phyloP scores from a whole-genome alignment of 2,797 vertebrate genomes.

The Pipistrellus pygmaeus region DNA sequence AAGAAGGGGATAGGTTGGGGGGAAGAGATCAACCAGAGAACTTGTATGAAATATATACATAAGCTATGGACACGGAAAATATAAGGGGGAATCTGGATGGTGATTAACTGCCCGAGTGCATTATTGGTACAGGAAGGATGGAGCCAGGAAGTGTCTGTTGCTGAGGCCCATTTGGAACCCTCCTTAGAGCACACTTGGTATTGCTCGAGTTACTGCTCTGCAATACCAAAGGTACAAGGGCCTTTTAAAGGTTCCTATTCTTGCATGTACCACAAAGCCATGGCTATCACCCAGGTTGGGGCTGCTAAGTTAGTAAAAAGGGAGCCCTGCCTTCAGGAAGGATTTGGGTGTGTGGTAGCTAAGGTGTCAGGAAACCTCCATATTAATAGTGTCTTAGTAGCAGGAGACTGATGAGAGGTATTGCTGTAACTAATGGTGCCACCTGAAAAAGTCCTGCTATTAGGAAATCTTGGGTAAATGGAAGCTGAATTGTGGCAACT shows the following conservation, averaged over 20 bases:
- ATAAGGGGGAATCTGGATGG: background rate
- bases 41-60: no score
- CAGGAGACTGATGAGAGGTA: background rate
- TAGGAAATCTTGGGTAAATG: background rate
- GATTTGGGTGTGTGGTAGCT: background rate
- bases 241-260: background rate
- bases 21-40: no score
- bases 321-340: background rate
- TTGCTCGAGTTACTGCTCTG: background rate
- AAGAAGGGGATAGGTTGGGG: no score
- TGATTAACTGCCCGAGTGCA: background rate
- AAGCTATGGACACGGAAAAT: no score
- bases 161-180: background rate
- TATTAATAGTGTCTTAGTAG: background rate
- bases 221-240: background rate
- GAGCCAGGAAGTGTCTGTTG: background rate
- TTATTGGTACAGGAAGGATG: background rate
- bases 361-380: background rate
- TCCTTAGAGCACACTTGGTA: background rate
- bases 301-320: background rate
- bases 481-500: background rate
- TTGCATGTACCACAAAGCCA: background rate
- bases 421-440: background rate
- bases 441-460: background rate
- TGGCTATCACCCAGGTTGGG: background rate